A percentile compares a stretch with the other conserved stretches of the same genome.
Conservation (phyloP, 2,113 vertebrate genomes). For the Nothocercus nigrocapillus region DNA sequence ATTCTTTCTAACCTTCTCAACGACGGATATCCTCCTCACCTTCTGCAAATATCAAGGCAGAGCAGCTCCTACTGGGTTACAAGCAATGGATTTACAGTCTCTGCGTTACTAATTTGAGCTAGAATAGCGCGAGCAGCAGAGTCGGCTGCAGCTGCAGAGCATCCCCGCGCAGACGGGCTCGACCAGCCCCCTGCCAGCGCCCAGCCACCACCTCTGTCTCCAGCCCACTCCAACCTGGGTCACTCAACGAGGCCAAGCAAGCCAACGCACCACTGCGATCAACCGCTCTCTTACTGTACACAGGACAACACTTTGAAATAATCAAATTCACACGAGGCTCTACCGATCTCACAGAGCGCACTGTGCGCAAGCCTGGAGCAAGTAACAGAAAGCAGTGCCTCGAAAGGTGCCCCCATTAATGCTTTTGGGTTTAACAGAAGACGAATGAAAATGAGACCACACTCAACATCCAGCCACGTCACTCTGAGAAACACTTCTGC, state of each 20-base stretch:
- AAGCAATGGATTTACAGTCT: constrained; percentile 19
- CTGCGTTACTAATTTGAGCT: background rate
- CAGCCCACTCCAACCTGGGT: background rate
- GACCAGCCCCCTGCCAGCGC: too few relatives aligned
- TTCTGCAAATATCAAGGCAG: constrained; percentile 49
- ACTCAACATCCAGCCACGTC: background rate
- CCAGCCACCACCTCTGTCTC: too few relatives aligned
- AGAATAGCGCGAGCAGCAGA: constrained; percentile 11
- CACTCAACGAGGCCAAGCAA: background rate
- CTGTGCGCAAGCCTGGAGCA: background rate
- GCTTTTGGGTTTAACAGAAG: background rate
- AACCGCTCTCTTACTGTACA: background rate
- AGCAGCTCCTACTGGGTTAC: constrained; percentile 39
- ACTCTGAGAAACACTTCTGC: background rate
- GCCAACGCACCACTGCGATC: background rate
- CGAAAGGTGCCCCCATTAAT: background rate
- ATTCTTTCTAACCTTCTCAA: constrained; percentile 30
- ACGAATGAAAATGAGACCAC: background rate
- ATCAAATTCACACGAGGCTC: background rate
- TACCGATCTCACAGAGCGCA: background rate
- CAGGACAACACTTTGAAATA: background rate
- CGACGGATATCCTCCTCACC: constrained; percentile 38
- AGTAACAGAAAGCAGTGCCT: background rate
- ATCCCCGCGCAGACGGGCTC: background rate
- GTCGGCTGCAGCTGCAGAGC: background rate